phyloP scores from a whole-genome alignment of 1,140 invertebrate species.

The Triops cancriformis region DNA sequence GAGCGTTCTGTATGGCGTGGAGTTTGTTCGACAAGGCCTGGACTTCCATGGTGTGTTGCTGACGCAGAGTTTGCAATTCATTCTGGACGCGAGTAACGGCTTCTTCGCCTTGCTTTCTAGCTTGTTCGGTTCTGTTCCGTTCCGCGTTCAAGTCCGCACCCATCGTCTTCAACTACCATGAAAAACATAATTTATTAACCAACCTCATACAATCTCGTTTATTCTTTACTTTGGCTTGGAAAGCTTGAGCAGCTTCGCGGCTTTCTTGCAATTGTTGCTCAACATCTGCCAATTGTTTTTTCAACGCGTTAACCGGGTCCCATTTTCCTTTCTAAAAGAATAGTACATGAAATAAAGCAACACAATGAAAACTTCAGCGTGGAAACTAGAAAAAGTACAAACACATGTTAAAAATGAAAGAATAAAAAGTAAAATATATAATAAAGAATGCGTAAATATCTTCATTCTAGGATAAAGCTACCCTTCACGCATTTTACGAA shows the following conservation, averaged over 20 bases:
- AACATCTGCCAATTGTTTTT: slow-evolving; percentile 74
- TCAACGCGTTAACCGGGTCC: slow-evolving; percentile 72
- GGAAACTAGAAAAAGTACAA: neutral
- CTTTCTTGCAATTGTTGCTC: slow-evolving; percentile 63
- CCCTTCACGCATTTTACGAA: too few relatives aligned
- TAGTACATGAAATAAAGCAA: too few relatives aligned
- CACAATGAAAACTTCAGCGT: too few relatives aligned
- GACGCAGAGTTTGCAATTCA: slow-evolving; percentile 50
- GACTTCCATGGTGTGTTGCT: slow-evolving; percentile 48
- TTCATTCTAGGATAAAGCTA: too few relatives aligned
- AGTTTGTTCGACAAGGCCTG: slow-evolving; percentile 42
- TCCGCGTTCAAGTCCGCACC: slow-evolving; percentile 60
- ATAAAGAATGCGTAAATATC: neutral
- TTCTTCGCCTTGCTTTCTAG: slow-evolving; percentile 50
- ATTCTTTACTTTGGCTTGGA: slow-evolving; percentile 51
- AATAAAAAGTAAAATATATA: neutral
- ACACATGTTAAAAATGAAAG: neutral
- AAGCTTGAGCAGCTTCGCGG: slow-evolving; percentile 52
- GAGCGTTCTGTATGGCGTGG: slow-evolving; percentile 36
- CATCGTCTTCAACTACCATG: slow-evolving; percentile 56
- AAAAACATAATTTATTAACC: slow-evolving; percentile 36
- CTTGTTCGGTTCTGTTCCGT: slow-evolving; percentile 46
- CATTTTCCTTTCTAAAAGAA: slow-evolving; percentile 54
- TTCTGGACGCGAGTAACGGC: slow-evolving; percentile 42
- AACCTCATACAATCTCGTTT: slow-evolving; percentile 39